A percentile compares a stretch with the other conserved stretches of the same genome.
Evolutionary conservation across 2,797 vertebrate species (phyloP).

Genomic region (Gymnopithys bicolor): DNA sequence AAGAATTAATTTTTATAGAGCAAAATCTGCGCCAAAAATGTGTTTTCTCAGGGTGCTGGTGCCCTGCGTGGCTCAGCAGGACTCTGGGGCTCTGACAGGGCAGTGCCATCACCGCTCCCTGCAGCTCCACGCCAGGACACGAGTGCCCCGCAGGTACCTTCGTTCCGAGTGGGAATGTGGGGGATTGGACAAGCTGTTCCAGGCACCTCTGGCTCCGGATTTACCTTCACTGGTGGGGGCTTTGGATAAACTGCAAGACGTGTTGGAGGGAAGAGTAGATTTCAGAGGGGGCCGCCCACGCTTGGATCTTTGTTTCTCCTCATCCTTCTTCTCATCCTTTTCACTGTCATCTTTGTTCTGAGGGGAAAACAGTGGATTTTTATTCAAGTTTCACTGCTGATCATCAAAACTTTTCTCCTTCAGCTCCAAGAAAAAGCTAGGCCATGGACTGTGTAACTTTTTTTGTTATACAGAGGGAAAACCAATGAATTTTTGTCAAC

Average conservation of each 20-base stretch:
- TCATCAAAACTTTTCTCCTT: background rate
- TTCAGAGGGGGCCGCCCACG: slow-evolving; percentile 91
- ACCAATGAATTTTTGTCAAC: background rate
- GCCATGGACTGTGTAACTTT: background rate
- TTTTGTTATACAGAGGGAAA: background rate
- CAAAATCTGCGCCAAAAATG: background rate
- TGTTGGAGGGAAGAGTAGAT: slow-evolving; percentile 81
- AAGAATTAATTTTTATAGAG: background rate
- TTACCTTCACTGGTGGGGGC: slow-evolving; percentile 84
- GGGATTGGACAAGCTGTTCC: slow-evolving; percentile 61
- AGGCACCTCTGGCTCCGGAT: slow-evolving; percentile 73
- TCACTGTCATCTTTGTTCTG: slow-evolving; percentile 90
- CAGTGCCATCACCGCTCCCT: background rate
- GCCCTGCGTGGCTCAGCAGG: background rate
- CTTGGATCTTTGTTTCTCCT: slow-evolving; percentile 82
- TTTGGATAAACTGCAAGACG: slow-evolving; percentile 83
- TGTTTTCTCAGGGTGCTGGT: background rate
- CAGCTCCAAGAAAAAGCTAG: background rate
- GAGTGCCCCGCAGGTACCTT: background rate
- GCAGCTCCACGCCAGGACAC: background rate
- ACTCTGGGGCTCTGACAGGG: background rate
- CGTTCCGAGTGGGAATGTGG: slow-evolving; percentile 80
- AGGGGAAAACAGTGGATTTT: background rate
- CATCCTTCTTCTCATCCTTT: slow-evolving; percentile 86
- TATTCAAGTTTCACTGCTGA: background rate